phyloP scores from a whole-genome alignment of 2,797 vertebrate genomes.

The Etheostoma nigrum region DNA sequence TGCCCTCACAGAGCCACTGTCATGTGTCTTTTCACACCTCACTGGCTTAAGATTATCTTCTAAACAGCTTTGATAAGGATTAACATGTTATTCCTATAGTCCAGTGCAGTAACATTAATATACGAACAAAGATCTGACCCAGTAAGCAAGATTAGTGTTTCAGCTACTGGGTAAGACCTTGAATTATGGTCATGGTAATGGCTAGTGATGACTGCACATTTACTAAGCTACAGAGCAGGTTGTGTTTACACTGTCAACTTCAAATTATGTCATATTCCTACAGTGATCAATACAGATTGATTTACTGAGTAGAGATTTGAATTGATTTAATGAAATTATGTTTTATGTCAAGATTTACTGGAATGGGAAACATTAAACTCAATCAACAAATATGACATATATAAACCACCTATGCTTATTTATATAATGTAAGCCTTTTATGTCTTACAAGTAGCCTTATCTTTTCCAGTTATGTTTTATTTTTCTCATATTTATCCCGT shows the following conservation, averaged over 20 bases:
- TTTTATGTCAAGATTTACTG: background rate
- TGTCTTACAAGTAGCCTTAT: background rate
- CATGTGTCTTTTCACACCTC: constrained; percentile 30
- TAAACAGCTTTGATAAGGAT: background rate
- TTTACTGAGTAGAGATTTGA: background rate
- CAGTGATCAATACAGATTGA: background rate
- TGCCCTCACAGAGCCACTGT: constrained; percentile 19
- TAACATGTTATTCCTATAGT: background rate
- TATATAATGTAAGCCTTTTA: background rate
- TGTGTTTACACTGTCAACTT: background rate
- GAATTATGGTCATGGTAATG: constrained; percentile 13
- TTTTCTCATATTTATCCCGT: background rate
- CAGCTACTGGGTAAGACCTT: constrained; percentile 26
- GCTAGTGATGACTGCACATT: constrained; percentile 14
- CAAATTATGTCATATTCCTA: background rate
- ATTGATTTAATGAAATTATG: background rate
- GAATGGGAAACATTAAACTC: background rate
- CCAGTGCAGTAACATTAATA: background rate
- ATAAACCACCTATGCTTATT: no score
- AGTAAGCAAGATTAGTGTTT: constrained; percentile 20
- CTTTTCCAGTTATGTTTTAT: background rate
- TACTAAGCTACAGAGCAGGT: constrained; percentile 11
- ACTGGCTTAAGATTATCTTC: background rate
- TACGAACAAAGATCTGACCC: background rate
- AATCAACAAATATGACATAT: background rate